phyloP scores from a whole-genome alignment of 2,888 invertebrate species.

The Acronicta alni region DNA sequence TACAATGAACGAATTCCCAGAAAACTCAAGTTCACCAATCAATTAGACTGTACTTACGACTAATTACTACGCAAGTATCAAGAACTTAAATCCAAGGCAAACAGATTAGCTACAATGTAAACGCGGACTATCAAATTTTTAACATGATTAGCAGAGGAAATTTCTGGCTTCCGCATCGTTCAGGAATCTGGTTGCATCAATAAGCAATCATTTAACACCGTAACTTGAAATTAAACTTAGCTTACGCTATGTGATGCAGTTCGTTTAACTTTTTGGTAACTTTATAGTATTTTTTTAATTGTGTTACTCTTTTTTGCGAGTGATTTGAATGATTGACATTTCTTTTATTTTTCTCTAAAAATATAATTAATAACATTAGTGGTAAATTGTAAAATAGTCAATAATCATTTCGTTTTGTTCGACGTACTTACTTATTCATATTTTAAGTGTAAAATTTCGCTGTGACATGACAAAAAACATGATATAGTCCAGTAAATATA shows the following conservation, averaged over 20 bases:
- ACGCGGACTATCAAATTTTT: conserved; percentile 61
- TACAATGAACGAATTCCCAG: neutral
- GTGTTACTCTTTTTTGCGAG: no score
- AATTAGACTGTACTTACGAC: conserved; percentile 16
- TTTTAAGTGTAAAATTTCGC: no score
- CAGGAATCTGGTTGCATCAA: conserved; percentile 70
- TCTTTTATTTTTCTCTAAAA: no score
- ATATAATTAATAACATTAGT: no score
- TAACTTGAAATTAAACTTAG: conserved; percentile 42
- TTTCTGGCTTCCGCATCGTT: conserved; percentile 76
- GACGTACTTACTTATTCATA: no score
- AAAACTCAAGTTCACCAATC: conserved; percentile 7
- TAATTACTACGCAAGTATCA: conserved; percentile 32
- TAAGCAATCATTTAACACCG: conserved; percentile 78
- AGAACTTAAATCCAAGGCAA: conserved; percentile 42
- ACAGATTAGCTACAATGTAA: conserved; percentile 51
- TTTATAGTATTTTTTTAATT: no score
- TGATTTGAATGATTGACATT: no score
- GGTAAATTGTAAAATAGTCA: no score
- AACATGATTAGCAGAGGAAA: conserved; percentile 80
- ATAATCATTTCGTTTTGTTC: no score
- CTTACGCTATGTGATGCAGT: conserved; percentile 22
- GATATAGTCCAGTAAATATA: no score
- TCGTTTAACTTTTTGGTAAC: neutral
- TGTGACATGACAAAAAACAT: no score